phyloP scores from a whole-genome alignment of 2,888 invertebrate genomes.

The Nycteola revayana region DNA sequence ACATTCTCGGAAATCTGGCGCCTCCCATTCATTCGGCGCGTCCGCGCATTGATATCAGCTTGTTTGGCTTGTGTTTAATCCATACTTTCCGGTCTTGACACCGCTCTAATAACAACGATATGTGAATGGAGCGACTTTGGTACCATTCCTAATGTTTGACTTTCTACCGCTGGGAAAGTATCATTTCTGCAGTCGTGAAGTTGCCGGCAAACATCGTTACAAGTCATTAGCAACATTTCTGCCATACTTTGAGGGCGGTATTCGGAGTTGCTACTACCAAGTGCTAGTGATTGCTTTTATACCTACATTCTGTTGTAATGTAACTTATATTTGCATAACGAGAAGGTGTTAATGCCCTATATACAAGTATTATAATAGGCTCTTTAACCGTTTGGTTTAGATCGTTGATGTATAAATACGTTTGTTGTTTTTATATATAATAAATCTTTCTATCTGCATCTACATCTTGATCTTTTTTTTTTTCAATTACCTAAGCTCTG shows the following conservation, averaged over 20 bases:
- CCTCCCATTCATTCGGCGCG: constrained; percentile 56
- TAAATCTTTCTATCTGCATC: no score
- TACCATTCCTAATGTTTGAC: constrained; percentile 67
- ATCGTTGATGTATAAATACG: no score
- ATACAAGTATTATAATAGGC: constrained; percentile 30
- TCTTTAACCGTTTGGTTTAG: no score
- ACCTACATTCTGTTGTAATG: constrained; percentile 30
- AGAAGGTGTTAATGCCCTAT: constrained; percentile 34
- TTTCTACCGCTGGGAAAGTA: constrained; percentile 75
- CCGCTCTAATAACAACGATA: constrained; percentile 64
- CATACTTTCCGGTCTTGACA: constrained; percentile 64
- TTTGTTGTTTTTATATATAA: no score
- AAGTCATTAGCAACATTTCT: constrained; percentile 61
- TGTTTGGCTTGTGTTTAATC: constrained; percentile 62
- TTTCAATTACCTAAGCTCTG: no score
- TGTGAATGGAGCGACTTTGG: constrained; percentile 58
- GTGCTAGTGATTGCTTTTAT: constrained; percentile 37
- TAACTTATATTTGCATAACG: constrained; percentile 47
- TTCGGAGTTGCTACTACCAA: constrained; percentile 31
- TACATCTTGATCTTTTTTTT: no score
- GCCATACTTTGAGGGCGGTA: constrained; percentile 47
- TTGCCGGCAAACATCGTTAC: constrained; percentile 55
- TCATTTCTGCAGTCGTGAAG: constrained; percentile 57
- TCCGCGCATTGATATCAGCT: constrained; percentile 49
- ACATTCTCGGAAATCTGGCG: constrained; percentile 58